These are phyloP conservation scores for Oncopodura yosiiana DNA, from an alignment of 1,140 invertebrate species.

Conservation along the genomic window DNA sequence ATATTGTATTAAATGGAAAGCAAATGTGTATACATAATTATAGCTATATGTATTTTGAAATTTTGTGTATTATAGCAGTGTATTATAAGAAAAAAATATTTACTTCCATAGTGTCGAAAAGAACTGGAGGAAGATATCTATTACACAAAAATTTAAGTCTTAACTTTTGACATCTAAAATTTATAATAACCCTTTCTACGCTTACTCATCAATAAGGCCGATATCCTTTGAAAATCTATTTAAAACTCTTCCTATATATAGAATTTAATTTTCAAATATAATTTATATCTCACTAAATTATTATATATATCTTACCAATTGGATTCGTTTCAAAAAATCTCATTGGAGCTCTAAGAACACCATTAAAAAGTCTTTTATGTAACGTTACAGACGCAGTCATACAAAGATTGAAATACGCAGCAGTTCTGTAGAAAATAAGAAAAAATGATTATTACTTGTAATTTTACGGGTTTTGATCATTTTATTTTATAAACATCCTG, in stretches of 20 bases:
- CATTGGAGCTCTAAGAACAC: conserved; percentile 62
- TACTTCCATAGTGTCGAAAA: conserved; percentile 64
- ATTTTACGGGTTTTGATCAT: too few species aligned
- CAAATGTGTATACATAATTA: conserved; percentile 45
- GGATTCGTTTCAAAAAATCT: conserved; percentile 73
- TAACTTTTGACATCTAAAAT: too few species aligned
- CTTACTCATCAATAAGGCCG: conserved; percentile 74
- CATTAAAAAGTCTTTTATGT: conserved; percentile 69
- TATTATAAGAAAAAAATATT: conserved; percentile 41
- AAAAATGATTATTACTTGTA: too few species aligned
- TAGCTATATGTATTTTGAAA: conserved; percentile 42
- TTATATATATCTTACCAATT: conserved; percentile 46
- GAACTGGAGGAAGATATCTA: conserved; percentile 62
- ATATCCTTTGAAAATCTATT: conserved; percentile 70
- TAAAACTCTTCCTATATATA: conserved; percentile 51
- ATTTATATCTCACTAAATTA: background rate
- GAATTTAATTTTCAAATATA: conserved; percentile 9
- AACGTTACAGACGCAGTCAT: conserved; percentile 65
- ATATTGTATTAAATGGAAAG: conserved; percentile 36
- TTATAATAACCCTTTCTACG: too few species aligned
- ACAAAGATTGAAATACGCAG: conserved; percentile 63
- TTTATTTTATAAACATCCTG: too few species aligned
- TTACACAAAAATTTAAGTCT: too few species aligned
- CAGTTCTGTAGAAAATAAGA: too few species aligned
- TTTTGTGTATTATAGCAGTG: conserved; percentile 41